phyloP scores from a whole-genome alignment of 2,888 invertebrate species.

The Trypoxylon attenuatum region DNA sequence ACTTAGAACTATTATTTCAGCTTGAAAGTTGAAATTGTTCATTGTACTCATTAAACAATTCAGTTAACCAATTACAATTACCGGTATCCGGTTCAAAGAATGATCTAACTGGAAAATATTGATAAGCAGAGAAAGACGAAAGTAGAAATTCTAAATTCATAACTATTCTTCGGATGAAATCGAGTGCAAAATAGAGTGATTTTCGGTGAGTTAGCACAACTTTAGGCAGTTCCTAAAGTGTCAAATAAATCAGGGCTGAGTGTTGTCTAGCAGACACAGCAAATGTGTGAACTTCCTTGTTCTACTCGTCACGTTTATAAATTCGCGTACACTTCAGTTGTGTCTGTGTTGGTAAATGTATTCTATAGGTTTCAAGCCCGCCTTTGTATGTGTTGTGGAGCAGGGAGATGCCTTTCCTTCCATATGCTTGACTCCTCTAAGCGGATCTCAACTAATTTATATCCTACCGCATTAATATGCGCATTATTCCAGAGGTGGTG shows the following conservation, averaged over 20 bases:
- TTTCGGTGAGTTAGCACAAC: conserved; percentile 18
- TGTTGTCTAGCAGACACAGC: conserved; percentile 43
- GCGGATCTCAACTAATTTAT: conserved; percentile 50
- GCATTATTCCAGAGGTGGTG: conserved; percentile 37
- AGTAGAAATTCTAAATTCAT: not conserved
- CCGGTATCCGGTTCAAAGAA: too few relatives aligned
- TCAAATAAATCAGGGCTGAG: conserved; percentile 50
- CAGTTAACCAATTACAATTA: too few relatives aligned
- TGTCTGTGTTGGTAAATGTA: not conserved
- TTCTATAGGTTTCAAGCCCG: not conserved
- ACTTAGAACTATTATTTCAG: too few relatives aligned
- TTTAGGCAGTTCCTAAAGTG: conserved; percentile 33
- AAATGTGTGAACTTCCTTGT: conserved; percentile 49
- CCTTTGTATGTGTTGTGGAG: conserved; percentile 8
- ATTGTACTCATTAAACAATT: too few relatives aligned
- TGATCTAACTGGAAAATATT: too few relatives aligned
- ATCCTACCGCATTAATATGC: conserved; percentile 42
- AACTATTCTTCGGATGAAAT: conserved; percentile 17
- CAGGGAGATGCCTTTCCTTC: conserved; percentile 32
- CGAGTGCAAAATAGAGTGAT: conserved; percentile 21
- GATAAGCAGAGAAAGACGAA: not conserved
- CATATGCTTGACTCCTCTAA: conserved; percentile 27
- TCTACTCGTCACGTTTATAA: conserved; percentile 53
- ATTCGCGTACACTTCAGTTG: conserved; percentile 36
- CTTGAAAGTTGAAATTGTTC: too few relatives aligned